phyloP scores from a whole-genome alignment of 1,140 invertebrate genomes.

The Penaeus indicus region DNA sequence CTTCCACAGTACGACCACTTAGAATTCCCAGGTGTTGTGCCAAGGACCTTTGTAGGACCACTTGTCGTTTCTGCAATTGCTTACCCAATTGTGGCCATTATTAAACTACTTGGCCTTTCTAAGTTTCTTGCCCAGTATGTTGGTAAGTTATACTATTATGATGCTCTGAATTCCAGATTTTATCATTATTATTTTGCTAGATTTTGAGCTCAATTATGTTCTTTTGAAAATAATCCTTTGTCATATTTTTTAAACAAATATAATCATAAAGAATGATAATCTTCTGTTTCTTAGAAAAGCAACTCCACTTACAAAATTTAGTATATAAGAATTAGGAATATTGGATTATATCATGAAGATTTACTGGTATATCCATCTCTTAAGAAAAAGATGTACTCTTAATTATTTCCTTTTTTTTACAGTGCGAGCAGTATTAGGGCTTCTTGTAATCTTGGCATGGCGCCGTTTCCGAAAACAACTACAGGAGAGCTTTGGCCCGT shows the following conservation, averaged over 20 bases:
- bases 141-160: constrained; percentile 78
- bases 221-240: no score
- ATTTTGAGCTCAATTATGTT: neutral
- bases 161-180: neutral
- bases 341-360: neutral
- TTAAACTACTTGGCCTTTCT: constrained; percentile 79
- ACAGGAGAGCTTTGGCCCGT: constrained; percentile 52
- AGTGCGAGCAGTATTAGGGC: constrained; percentile 73
- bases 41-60: constrained; percentile 95
- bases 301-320: no score
- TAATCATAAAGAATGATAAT: no score
- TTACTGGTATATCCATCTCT: neutral
- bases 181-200: neutral
- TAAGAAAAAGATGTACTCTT: neutral
- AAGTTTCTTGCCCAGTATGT: constrained; percentile 94
- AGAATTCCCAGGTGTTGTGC: constrained; percentile 98
- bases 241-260: no score
- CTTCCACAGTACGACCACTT: constrained; percentile 94
- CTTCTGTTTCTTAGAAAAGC: no score
- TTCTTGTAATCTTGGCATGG: constrained; percentile 71
- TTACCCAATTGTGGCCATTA: constrained; percentile 80
- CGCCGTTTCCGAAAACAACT: constrained; percentile 69
- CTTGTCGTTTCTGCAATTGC: constrained; percentile 85
- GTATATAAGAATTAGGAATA: neutral
- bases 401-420: constrained; percentile 63